Evolutionary conservation across 2,888 invertebrate genomes (phyloP).

Genomic region (Nesidiocoris tenuis): DNA sequence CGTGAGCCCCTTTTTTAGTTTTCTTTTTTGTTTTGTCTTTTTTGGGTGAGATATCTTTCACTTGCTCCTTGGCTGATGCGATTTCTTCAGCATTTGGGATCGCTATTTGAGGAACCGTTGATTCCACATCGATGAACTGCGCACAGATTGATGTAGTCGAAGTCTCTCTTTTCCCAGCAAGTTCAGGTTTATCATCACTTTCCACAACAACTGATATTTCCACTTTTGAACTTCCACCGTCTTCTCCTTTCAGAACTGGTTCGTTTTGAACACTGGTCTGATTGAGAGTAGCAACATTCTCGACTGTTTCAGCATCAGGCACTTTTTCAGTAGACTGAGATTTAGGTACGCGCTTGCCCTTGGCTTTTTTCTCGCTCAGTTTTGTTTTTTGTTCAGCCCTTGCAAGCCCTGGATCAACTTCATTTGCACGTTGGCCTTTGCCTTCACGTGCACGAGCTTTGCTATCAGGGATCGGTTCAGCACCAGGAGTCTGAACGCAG

Average conservation of each 20-base stretch:
- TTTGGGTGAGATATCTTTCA: no score
- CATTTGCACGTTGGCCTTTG: no score
- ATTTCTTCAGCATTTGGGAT: not conserved
- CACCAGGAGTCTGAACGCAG: not conserved
- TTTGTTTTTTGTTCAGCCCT: no score
- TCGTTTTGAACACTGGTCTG: not conserved
- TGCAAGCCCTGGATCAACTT: no score
- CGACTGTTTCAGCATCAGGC: no score
- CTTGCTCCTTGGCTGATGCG: not conserved
- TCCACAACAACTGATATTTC: not conserved
- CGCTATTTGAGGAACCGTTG: not conserved
- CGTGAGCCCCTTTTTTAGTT: not conserved
- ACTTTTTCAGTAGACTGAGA: no score
- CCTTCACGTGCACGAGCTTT: no score
- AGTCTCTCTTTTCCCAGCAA: not conserved
- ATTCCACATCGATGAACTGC: conserved; percentile 16
- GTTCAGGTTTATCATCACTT: not conserved
- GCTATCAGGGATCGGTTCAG: not conserved
- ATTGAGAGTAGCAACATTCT: no score
- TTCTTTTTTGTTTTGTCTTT: conserved; percentile 1
- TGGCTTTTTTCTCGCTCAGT: no score
- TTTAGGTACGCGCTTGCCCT: no score
- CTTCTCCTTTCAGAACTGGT: not conserved
- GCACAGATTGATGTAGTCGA: not conserved
- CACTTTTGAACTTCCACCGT: not conserved